These are phyloP conservation scores for Phalacrocorax brasilianus DNA, from an alignment of 2,113 vertebrate species.

Conservation along the genomic window DNA sequence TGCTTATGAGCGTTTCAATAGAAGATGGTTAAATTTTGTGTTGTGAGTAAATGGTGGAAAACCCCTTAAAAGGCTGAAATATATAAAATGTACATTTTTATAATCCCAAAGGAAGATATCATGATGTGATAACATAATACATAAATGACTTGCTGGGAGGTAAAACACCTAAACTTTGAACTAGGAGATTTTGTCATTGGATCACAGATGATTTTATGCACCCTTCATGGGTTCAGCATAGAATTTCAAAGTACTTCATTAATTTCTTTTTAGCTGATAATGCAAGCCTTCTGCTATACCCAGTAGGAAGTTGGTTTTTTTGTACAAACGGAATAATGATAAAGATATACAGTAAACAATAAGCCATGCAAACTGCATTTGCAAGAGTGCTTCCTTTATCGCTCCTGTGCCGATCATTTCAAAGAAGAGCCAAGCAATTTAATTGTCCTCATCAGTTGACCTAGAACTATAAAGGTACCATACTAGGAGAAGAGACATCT, in stretches of 20 bases:
- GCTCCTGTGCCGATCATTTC: not conserved
- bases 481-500: not conserved
- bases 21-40: not conserved
- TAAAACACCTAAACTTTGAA: constrained; percentile 52
- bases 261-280: not conserved
- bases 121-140: constrained; percentile 30
- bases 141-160: constrained; percentile 9
- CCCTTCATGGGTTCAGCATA: not conserved
- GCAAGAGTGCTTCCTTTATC: not conserved
- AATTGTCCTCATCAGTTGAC: not conserved
- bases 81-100: constrained; percentile 53
- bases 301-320: not conserved
- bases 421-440: not conserved
- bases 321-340: not conserved
- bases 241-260: not conserved
- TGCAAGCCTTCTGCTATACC: not conserved
- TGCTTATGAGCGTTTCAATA: constrained; percentile 21
- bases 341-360: not conserved
- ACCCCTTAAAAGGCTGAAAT: constrained; percentile 41
- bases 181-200: constrained; percentile 1
- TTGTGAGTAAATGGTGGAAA: not conserved
- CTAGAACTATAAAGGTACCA: not conserved
- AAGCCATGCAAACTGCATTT: not conserved
- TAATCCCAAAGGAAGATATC: constrained; percentile 32
- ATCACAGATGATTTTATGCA: constrained; percentile 3